phyloP scores from a whole-genome alignment of 2,113 vertebrate species.

The Labeo rohita region DNA sequence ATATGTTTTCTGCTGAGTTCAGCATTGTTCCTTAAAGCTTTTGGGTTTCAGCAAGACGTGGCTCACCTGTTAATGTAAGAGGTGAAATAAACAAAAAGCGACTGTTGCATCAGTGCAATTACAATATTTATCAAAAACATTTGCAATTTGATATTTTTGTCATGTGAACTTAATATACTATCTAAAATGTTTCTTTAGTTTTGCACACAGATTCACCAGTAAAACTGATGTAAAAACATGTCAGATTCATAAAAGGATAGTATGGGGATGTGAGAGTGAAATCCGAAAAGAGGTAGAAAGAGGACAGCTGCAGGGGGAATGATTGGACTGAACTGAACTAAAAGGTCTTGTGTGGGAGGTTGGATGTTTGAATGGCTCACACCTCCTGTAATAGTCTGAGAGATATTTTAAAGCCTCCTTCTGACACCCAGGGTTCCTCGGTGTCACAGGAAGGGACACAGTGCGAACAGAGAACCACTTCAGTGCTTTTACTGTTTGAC shows the following conservation, averaged over 20 bases:
- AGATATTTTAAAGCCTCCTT: constrained; percentile 20
- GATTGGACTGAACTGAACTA: constrained; percentile 5
- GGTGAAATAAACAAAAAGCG: not conserved
- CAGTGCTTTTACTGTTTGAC: not conserved
- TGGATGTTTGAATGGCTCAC: constrained; percentile 28
- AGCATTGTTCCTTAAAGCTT: not conserved
- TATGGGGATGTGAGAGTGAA: not conserved
- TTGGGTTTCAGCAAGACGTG: not conserved
- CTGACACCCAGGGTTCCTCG: not conserved
- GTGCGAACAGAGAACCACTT: constrained; percentile 3
- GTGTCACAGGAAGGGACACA: not conserved
- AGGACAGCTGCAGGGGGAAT: not conserved
- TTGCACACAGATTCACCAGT: not conserved
- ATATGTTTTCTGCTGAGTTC: not conserved
- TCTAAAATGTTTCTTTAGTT: not conserved
- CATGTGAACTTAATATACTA: not conserved
- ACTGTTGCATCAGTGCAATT: not conserved
- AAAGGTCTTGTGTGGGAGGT: constrained; percentile 38
- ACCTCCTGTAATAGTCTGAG: constrained; percentile 23
- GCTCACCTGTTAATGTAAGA: not conserved
- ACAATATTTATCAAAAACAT: not conserved
- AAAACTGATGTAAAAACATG: not conserved
- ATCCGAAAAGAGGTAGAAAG: not conserved
- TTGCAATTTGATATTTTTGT: not conserved
- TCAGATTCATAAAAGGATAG: not conserved